A percentile compares a stretch with the other conserved stretches of the same genome.
These are phyloP conservation scores for Hypselothyrea guttata DNA, from an alignment of 2,888 invertebrate genomes.

Conservation along the genomic window DNA sequence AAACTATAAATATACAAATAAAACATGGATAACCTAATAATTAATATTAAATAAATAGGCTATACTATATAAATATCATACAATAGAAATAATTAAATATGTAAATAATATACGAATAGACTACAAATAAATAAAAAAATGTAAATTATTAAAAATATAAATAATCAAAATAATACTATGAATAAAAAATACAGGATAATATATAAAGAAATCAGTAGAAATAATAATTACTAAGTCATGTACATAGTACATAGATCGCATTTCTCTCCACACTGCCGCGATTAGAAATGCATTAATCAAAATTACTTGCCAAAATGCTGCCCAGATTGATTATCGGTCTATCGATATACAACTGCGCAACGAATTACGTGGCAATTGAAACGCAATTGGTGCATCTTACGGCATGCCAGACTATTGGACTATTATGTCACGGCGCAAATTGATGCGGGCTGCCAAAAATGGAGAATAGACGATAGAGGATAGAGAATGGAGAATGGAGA, in stretches of 20 bases:
- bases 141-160: too few species aligned
- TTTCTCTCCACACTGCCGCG: too few species aligned
- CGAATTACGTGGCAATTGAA: conserved; percentile 29
- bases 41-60: too few species aligned
- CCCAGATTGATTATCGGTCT: conserved; percentile 11
- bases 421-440: conserved; percentile 40
- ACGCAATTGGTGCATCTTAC: conserved; percentile 12
- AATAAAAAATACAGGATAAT: too few species aligned
- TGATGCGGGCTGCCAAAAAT: conserved; percentile 48
- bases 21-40: too few species aligned
- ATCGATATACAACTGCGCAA: conserved; percentile 51
- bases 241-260: too few species aligned
- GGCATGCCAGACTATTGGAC: conserved; percentile 12
- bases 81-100: background rate
- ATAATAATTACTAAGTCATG: too few species aligned
- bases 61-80: too few species aligned
- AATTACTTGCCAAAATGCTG: conserved; percentile 22
- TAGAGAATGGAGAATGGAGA: background rate
- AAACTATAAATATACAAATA: too few species aligned
- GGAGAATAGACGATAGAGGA: too few species aligned
- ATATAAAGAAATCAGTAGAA: too few species aligned
- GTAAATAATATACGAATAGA: background rate
- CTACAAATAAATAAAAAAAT: background rate
- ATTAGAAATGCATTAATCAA: conserved; percentile 37
- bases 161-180: too few species aligned